Base-by-base conservation (phyloP, 2,888 invertebrate species). In the Chloroclystis v-ata region DNA sequence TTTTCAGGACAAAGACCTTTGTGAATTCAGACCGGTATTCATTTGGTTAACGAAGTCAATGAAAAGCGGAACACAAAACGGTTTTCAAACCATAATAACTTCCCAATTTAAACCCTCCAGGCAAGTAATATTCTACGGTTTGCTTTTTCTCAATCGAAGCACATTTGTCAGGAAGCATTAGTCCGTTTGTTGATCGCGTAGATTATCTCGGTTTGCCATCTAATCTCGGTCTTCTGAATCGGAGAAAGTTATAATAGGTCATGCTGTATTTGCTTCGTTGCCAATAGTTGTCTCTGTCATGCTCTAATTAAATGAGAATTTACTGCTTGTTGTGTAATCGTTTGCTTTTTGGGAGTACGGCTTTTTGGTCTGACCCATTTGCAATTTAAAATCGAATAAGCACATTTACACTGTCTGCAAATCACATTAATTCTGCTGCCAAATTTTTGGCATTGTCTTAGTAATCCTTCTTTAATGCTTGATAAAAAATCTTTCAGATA, bases 101-200 rank as follows among this genome's bases (percentile, higher is more conserved):
- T n/a, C n/a, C n/a, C n/a, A n/a, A n/a, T n/a, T n/a, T n/a, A n/a
- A n/a, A n/a, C n/a, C n/a, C n/a, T n/a, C n/a, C n/a, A n/a, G 61
- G 67, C 65, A 69, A 72, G 69, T 67, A 40, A 37, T 33, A 11
- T 12, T 11, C 11, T 11, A 28, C 76, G 75, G 72, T 63, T 56
- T 62, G 61, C 57, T 65, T 67, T 70, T 65, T 68, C 69, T 63
- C 65, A 57, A 70, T 72, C 72, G 72, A 75, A 61, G 62, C 60
- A 59, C 61, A 71, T 68, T 74, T 61, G 38, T 45, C 51, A 68
- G 80, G 78, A 80, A 82, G 75, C 75, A 71, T 75, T 72, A 69
- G 65, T 61, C 43, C 66, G 69, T 69, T 68, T 69, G 75, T 75
- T 72, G 76, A 81, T 84, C 81, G 76, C 72, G 70, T 69, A 62